A percentile compares a stretch with the other conserved stretches of the same genome.
Evolutionary conservation across 2,888 invertebrate genomes (phyloP).

Genomic region (Protonemura montana): DNA sequence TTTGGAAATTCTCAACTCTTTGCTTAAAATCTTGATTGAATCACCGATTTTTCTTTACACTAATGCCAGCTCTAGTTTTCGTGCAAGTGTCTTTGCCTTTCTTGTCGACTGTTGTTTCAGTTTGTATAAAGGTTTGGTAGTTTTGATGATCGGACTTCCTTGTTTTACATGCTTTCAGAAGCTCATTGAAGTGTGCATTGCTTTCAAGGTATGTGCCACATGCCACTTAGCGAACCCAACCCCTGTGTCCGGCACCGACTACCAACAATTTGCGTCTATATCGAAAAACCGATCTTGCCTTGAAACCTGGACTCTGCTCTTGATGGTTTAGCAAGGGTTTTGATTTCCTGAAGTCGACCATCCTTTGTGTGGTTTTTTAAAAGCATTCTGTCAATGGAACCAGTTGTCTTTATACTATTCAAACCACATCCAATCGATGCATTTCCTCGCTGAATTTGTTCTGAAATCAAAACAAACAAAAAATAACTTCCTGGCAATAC

Average conservation of each 20-base stretch:
- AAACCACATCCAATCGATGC: too few relatives aligned
- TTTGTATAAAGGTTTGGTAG: constrained; percentile 36
- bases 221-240: constrained; percentile 4
- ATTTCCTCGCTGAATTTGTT: too few relatives aligned
- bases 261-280: background rate
- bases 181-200: constrained; percentile 94
- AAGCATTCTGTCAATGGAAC: background rate
- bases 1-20: background rate
- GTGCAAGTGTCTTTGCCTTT: constrained; percentile 8
- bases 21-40: background rate
- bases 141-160: constrained; percentile 46
- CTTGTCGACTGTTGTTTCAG: constrained; percentile 14
- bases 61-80: constrained; percentile 24
- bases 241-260: background rate
- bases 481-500: too few relatives aligned
- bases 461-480: too few relatives aligned
- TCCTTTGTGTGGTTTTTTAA: too few relatives aligned
- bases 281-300: background rate
- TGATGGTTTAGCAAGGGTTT: too few relatives aligned
- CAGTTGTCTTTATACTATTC: background rate
- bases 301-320: too few relatives aligned
- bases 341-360: too few relatives aligned
- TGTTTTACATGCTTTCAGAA: constrained; percentile 76
- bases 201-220: constrained; percentile 77
- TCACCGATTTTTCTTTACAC: background rate